phyloP scores from a whole-genome alignment of 2,113 vertebrate species.

The Narcine bancroftii region DNA sequence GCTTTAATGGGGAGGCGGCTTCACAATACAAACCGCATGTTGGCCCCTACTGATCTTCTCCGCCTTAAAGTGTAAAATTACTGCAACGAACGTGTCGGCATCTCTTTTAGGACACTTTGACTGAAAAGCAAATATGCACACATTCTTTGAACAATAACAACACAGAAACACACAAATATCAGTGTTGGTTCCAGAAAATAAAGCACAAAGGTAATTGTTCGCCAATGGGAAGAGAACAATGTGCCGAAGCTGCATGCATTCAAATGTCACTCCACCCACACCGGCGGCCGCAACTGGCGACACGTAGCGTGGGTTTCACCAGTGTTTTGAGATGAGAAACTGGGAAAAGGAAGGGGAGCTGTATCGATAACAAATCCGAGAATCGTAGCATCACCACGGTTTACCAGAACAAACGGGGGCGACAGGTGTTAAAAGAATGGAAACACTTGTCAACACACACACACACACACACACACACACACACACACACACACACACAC shows the following conservation, averaged over 20 bases:
- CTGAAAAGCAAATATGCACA: background rate
- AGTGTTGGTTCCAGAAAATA: background rate
- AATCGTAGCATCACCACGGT: background rate
- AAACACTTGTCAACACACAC: background rate
- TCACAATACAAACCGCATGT: background rate
- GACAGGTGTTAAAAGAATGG: conserved; percentile 22
- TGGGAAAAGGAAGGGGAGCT: conserved; percentile 16
- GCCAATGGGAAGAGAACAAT: background rate
- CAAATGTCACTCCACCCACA: conserved; percentile 31
- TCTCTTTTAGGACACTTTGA: background rate
- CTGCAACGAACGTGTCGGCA: background rate
- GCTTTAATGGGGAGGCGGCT: background rate
- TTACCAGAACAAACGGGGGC: conserved; percentile 22
- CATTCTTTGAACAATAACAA: background rate
- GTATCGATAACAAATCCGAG: conserved; percentile 24
- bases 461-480: no score
- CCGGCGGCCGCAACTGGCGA: conserved; percentile 18
- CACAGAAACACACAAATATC: background rate
- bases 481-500: no score
- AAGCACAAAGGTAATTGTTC: background rate
- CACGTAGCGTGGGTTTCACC: background rate
- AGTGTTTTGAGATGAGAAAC: conserved; percentile 18
- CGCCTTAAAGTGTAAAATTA: background rate
- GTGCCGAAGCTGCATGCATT: background rate
- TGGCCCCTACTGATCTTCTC: background rate